Evolutionary conservation across 37 sponge, comb jelly and placozoan genomes (phyloP).

Genomic region (Chondrosia reniformis): DNA sequence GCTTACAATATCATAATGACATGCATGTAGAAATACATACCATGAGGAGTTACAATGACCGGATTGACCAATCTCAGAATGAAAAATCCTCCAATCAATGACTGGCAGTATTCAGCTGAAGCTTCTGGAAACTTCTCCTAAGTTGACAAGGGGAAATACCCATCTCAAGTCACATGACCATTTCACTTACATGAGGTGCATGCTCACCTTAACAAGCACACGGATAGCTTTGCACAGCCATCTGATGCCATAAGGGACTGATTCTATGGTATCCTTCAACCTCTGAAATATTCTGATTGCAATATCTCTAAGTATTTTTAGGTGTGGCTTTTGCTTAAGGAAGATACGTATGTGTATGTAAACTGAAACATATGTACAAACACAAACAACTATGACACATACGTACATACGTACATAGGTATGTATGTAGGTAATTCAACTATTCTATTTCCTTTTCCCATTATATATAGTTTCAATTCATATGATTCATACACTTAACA

Average conservation of each 20-base stretch:
- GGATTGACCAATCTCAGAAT: conserved; percentile 85
- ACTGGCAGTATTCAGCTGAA: conserved; percentile 55
- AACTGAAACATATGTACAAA: background rate
- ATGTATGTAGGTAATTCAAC: too few species aligned
- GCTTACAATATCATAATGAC: background rate
- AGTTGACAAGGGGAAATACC: background rate
- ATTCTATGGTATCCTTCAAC: conserved; percentile 47
- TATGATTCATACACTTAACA: too few species aligned
- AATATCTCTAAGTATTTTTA: conserved; percentile 31
- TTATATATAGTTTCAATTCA: too few species aligned
- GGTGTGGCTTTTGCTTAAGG: background rate
- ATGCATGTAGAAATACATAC: conserved; percentile 16
- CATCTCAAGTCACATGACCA: background rate
- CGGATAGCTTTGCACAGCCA: conserved; percentile 90
- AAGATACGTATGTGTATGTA: background rate
- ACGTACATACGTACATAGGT: conserved; percentile 3
- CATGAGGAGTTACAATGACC: conserved; percentile 76
- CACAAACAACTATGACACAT: background rate
- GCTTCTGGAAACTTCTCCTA: conserved; percentile 86
- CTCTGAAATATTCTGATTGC: conserved; percentile 45
- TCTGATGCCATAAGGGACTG: conserved; percentile 86
- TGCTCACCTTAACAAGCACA: conserved; percentile 47
- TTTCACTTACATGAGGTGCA: background rate
- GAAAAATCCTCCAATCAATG: conserved; percentile 90
- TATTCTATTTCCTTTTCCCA: too few species aligned